Conservation (phyloP, 2,113 vertebrate species). For the Cyprinodon variegatus region DNA sequence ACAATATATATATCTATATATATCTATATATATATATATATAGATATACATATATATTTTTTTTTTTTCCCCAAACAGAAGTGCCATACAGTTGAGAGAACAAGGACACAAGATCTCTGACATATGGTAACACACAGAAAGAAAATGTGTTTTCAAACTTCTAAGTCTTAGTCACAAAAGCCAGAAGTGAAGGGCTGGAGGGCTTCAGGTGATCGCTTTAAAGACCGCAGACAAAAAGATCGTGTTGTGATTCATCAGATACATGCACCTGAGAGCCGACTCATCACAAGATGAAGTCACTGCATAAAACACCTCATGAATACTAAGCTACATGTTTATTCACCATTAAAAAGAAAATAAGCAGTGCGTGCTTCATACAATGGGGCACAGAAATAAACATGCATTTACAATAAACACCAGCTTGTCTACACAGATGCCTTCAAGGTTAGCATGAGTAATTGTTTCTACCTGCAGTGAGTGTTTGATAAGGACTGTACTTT, state of each 20-base stretch:
- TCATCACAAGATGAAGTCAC: slow-evolving; percentile 9
- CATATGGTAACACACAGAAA: slow-evolving; percentile 31
- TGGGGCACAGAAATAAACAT: slow-evolving; percentile 5
- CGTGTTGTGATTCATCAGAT: slow-evolving; percentile 18
- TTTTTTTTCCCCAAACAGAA: slow-evolving; percentile 1
- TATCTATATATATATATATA: too few relatives aligned
- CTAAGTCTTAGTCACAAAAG: slow-evolving; percentile 14
- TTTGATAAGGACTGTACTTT: slow-evolving; percentile 63
- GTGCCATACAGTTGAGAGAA: slow-evolving; percentile 28
- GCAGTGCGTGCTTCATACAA: background rate
- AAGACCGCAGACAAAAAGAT: slow-evolving; percentile 14
- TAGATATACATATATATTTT: too few relatives aligned
- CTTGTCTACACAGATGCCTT: slow-evolving; percentile 26
- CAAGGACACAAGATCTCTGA: slow-evolving; percentile 50
- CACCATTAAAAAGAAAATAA: background rate
- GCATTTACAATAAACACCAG: slow-evolving; percentile 28
- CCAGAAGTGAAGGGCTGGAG: background rate
- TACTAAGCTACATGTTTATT: background rate
- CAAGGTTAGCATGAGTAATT: slow-evolving; percentile 62
- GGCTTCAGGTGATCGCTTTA: slow-evolving; percentile 10
- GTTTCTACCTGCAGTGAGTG: slow-evolving; percentile 71
- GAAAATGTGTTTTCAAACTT: slow-evolving; percentile 9
- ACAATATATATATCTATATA: background rate
- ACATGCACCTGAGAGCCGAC: background rate
- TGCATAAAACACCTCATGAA: slow-evolving; percentile 1